phyloP scores from a whole-genome alignment of 2,113 vertebrate species.

The Etheostoma cragini region DNA sequence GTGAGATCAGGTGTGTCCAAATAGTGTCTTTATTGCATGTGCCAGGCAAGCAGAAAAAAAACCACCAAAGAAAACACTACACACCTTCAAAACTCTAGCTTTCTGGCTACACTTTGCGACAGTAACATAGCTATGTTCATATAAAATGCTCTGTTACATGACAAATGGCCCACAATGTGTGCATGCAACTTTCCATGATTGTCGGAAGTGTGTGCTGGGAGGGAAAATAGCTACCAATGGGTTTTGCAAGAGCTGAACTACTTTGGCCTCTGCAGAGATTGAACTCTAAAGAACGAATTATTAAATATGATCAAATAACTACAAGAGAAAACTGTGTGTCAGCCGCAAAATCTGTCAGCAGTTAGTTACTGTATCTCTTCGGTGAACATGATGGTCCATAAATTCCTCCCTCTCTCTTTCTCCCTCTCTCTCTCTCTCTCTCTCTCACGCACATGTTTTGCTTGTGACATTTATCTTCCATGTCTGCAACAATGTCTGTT shows the following conservation, averaged over 20 bases:
- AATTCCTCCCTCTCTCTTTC: slow-evolving; percentile 31
- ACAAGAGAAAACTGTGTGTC: neutral
- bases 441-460: slow-evolving; percentile 37
- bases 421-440: slow-evolving; percentile 16
- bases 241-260: neutral
- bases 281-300: neutral
- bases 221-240: neutral
- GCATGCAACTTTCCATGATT: neutral
- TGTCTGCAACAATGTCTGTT: slow-evolving; percentile 74
- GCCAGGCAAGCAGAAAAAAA: too few species aligned
- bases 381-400: slow-evolving; percentile 52
- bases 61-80: too few species aligned
- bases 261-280: slow-evolving; percentile 16
- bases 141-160: too few species aligned
- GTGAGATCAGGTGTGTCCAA: too few species aligned
- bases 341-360: slow-evolving; percentile 14
- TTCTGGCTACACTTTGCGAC: too few species aligned
- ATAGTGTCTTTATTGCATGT: too few species aligned
- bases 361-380: slow-evolving; percentile 29
- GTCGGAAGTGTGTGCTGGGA: neutral
- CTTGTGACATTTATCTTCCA: slow-evolving; percentile 71
- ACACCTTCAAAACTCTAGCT: too few species aligned
- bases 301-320: slow-evolving; percentile 27
- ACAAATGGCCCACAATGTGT: neutral
- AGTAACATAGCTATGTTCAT: too few species aligned